These are phyloP conservation scores for Labia minor DNA, from an alignment of 2,888 invertebrate genomes.

Conservation along the genomic window DNA sequence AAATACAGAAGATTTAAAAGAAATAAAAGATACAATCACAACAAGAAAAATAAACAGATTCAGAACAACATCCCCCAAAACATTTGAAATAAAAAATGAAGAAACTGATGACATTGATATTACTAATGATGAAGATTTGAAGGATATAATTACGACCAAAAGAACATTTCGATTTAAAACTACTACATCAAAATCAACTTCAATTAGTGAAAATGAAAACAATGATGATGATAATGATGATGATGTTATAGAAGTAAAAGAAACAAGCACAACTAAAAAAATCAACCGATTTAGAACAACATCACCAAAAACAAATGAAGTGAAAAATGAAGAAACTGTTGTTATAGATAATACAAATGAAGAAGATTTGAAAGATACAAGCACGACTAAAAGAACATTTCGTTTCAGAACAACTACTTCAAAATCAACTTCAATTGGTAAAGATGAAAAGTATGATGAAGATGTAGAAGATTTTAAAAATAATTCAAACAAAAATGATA, in stretches of 20 bases:
- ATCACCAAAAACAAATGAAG: not conserved
- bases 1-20: constrained; percentile 16
- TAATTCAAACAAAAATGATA: too few species aligned
- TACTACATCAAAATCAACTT: not conserved
- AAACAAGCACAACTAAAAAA: not conserved
- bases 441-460: too few species aligned
- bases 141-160: not conserved
- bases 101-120: not conserved
- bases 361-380: too few species aligned
- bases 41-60: too few species aligned
- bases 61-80: too few species aligned
- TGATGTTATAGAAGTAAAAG: not conserved
- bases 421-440: too few species aligned
- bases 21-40: constrained; percentile 14
- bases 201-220: not conserved
- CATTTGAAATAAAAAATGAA: not conserved
- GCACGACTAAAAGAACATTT: too few species aligned
- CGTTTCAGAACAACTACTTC: too few species aligned
- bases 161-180: not conserved
- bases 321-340: too few species aligned
- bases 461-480: too few species aligned
- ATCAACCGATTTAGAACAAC: not conserved
- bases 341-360: too few species aligned
- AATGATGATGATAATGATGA: not conserved
- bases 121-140: not conserved